A percentile compares a stretch with the other conserved stretches of the same genome.
Evolutionary conservation across 1,140 invertebrate species (phyloP).

Genomic region (Scaptomyza pallida): DNA sequence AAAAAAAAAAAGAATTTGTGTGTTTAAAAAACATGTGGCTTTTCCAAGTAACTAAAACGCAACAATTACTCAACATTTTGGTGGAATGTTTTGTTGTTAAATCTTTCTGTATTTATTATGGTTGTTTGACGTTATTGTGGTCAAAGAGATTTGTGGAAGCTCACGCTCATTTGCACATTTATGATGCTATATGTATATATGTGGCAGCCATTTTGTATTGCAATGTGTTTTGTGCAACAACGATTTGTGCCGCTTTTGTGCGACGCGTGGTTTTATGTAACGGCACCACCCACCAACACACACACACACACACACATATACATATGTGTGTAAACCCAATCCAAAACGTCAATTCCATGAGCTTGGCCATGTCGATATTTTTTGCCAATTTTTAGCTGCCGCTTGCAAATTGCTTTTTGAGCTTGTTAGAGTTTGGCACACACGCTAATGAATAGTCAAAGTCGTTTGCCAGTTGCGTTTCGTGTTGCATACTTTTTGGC

Average conservation of each 20-base stretch:
- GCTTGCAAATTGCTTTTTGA: slow-evolving; percentile 79
- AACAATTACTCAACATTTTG: not conserved
- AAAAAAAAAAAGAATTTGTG: not conserved
- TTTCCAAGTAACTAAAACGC: slow-evolving; percentile 7
- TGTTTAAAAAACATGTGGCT: not conserved
- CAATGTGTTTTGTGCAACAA: slow-evolving; percentile 62
- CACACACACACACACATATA: no score
- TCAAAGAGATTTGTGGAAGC: slow-evolving; percentile 35
- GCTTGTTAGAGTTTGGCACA: slow-evolving; percentile 77
- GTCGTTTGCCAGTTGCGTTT: slow-evolving; percentile 51
- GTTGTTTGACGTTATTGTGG: not conserved
- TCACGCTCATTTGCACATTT: slow-evolving; percentile 18
- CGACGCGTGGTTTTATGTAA: slow-evolving; percentile 80
- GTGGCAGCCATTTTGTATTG: slow-evolving; percentile 75
- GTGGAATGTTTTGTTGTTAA: not conserved
- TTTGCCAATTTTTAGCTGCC: slow-evolving; percentile 75
- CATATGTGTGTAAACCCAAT: no score
- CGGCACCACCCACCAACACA: slow-evolving; percentile 5
- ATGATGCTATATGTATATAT: not conserved
- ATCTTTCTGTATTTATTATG: not conserved
- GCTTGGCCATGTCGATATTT: slow-evolving; percentile 78
- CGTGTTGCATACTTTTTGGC: slow-evolving; percentile 46
- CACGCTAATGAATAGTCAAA: slow-evolving; percentile 78
- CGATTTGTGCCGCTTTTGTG: slow-evolving; percentile 80
- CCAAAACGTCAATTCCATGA: slow-evolving; percentile 79